Conservation (phyloP, 2,113 vertebrate species). For the Climacteris rufus region DNA sequence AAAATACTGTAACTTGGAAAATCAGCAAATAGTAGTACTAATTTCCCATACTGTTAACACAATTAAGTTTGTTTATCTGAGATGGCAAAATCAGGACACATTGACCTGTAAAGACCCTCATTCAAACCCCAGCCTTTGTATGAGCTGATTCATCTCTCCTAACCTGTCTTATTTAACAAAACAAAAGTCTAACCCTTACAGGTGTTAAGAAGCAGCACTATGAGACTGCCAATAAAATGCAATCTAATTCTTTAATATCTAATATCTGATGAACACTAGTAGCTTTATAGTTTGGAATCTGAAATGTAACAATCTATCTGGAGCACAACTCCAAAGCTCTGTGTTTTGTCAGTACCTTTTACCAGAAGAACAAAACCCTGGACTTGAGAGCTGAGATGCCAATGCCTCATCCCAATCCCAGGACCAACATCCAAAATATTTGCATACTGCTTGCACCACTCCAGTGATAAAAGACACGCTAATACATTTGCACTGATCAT, state of each 20-base stretch:
- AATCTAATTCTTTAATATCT: neutral
- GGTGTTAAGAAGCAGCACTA: neutral
- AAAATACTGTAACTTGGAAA: neutral
- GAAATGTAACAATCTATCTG: neutral
- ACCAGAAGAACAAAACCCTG: neutral
- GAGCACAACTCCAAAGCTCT: neutral
- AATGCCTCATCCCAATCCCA: neutral
- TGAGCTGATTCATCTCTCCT: neutral
- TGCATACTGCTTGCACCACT: neutral
- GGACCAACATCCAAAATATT: neutral
- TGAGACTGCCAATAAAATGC: neutral
- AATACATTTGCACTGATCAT: neutral
- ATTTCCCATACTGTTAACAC: neutral
- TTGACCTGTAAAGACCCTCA: neutral
- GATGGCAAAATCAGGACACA: neutral
- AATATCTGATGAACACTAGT: neutral
- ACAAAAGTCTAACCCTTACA: neutral
- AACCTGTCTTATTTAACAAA: neutral
- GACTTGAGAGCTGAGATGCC: neutral
- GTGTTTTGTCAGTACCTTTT: neutral
- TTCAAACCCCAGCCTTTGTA: neutral
- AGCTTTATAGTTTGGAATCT: neutral
- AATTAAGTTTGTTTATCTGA: neutral
- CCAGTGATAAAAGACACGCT: neutral
- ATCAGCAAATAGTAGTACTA: neutral